Evolutionary conservation across 2,888 invertebrate genomes (phyloP), one percentile per base, ranked within the genome.

Genomic region (Octonoba sinensis): DNA sequence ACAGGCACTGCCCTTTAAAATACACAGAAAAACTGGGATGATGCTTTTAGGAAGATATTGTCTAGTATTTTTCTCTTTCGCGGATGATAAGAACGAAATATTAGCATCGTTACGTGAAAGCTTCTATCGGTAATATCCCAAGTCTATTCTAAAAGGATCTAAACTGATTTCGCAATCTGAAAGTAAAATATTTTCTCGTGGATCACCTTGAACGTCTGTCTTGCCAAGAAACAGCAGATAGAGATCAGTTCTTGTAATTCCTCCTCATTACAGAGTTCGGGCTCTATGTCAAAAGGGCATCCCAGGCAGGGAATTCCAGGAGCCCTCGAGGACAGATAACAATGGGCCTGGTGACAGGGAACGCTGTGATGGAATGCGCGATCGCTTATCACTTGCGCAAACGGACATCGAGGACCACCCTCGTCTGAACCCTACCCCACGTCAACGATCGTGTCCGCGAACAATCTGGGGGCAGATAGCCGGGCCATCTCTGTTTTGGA

Each of bases 331-430:
- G 24, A 36, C 4, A 81, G 79, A 81, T 81, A 73, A 81, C 79
- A 81, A 81, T 81, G 79, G 73, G 22, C 49, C 18, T 51, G 73
- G 22, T 73, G 73, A 79, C 79, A 67, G 73, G 46, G 20, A 65
- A 49, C 56, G 47, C 54, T 60, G 62, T 69, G 69, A 76, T 62
- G 76, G 76, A 76, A 76, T 76, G 76, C 51, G 72, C 73, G 79
- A 81, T 81, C 73, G 73, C 79, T 81, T 81, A 81, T 81, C 79
- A 36, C 78, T 79, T 72, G 65, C 66, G 66, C 56, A 71, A 78
- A 77, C 20, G 78, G 72, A 72, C 78, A 67, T 79, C 60, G 57
- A 18, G 62, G 78, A 79, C 78, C 78, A 79, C 79, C 73, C 79
- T 81, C 49, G 69, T 54, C 20, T 62, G 64, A 67, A 67, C 73